A percentile compares a stretch with the other conserved stretches of the same genome.
phyloP scores from a whole-genome alignment of 2,113 vertebrate genomes.

The Syrrhaptes paradoxus region DNA sequence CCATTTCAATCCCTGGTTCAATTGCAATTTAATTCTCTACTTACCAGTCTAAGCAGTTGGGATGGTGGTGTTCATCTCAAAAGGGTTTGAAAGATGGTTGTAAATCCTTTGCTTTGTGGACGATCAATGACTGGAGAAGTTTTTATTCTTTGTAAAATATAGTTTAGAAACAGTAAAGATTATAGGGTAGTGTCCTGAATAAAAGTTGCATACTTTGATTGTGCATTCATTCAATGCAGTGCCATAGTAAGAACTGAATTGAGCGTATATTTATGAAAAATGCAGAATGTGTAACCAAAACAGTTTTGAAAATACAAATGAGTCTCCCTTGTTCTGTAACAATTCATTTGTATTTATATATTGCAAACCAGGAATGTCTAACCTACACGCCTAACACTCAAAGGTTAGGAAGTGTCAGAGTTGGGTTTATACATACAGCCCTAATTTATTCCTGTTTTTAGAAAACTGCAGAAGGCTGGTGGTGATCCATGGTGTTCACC shows the following conservation, averaged over 20 bases:
- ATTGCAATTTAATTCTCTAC: neutral
- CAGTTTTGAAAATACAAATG: neutral
- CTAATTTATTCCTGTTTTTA: neutral
- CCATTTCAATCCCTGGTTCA: neutral
- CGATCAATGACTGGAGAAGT: neutral
- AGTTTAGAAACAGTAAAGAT: neutral
- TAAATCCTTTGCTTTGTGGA: neutral
- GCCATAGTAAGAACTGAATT: neutral
- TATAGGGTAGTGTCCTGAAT: neutral
- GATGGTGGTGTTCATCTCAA: neutral
- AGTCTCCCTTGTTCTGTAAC: neutral
- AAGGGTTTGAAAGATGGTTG: neutral
- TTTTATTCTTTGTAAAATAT: neutral
- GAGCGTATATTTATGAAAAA: neutral
- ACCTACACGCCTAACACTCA: neutral
- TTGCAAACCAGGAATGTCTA: neutral
- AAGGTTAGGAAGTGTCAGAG: neutral
- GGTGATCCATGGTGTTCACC: neutral
- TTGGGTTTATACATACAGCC: neutral
- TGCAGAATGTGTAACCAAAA: neutral
- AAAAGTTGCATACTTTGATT: neutral
- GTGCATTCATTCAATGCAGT: neutral
- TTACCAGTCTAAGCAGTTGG: neutral
- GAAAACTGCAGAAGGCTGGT: neutral
- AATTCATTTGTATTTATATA: rapidly evolving